A percentile compares a stretch with the other conserved stretches of the same genome.
Evolutionary conservation across 2,797 vertebrate genomes (phyloP).

Genomic region (Toxotes lorentzi): DNA sequence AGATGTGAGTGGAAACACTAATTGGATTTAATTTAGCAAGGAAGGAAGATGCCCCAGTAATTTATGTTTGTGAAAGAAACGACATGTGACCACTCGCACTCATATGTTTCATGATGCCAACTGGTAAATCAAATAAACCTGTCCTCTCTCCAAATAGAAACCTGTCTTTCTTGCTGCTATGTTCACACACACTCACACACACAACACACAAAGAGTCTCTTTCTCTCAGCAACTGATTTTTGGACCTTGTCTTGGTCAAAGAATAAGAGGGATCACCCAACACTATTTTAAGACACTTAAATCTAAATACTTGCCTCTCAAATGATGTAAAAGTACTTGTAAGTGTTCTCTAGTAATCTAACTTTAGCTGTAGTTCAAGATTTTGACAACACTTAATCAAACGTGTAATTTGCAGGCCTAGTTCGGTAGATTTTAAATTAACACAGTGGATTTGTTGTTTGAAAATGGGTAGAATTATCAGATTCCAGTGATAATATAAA

Average conservation of each 20-base stretch:
- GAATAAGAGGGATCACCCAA: not conserved
- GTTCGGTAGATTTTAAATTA: not conserved
- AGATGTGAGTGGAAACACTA: not conserved
- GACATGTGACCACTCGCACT: slow-evolving; percentile 8
- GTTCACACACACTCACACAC: slow-evolving; percentile 18
- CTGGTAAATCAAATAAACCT: slow-evolving; percentile 44
- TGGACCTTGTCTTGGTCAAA: slow-evolving; percentile 73
- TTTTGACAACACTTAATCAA: no score
- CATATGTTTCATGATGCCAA: slow-evolving; percentile 15
- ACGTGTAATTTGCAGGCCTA: no score
- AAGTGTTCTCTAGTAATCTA: not conserved
- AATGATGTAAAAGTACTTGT: not conserved
- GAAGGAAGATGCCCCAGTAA: not conserved
- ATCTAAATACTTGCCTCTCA: not conserved
- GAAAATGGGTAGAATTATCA: not conserved
- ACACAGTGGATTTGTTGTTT: not conserved
- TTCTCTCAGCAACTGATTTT: slow-evolving; percentile 77
- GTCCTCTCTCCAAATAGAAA: slow-evolving; percentile 51
- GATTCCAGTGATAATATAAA: not conserved
- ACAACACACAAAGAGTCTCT: slow-evolving; percentile 81
- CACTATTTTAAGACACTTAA: not conserved
- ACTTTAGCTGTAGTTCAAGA: no score
- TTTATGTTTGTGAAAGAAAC: slow-evolving; percentile 22
- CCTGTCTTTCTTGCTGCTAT: slow-evolving; percentile 34
- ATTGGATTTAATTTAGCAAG: not conserved